Conservation (phyloP, 2,797 vertebrate species). For the Galagoides demidoff region DNA sequence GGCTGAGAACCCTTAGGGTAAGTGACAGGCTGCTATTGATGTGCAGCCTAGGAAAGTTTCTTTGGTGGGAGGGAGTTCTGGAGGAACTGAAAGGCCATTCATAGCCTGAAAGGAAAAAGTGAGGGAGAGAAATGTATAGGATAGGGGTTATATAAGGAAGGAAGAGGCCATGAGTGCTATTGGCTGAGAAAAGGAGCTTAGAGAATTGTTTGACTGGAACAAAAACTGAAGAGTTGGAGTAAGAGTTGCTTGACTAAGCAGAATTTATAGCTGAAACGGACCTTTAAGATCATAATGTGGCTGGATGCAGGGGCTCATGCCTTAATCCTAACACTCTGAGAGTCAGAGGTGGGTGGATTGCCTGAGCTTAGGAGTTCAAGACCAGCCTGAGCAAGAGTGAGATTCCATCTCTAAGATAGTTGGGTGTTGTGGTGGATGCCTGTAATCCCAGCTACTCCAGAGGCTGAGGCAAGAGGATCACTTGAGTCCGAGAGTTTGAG, state of each 20-base stretch:
- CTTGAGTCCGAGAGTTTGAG: too few species aligned
- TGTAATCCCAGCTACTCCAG: too few species aligned
- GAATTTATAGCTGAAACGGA: constrained; percentile 14
- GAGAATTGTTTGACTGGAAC: neutral
- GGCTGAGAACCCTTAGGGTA: neutral
- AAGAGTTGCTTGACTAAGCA: neutral
- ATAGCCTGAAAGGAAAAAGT: neutral
- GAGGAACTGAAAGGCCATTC: neutral
- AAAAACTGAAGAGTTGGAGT: neutral
- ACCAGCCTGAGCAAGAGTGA: too few species aligned
- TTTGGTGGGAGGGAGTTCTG: neutral
- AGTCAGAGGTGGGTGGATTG: too few species aligned
- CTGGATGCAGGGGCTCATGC: too few species aligned
- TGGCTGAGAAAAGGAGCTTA: neutral
- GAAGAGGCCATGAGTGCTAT: neutral
- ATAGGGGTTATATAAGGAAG: neutral
- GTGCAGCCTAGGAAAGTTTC: neutral
- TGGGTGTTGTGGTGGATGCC: too few species aligned
- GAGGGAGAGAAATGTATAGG: neutral
- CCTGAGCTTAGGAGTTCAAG: too few species aligned
- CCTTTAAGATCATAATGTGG: neutral
- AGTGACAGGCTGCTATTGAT: neutral
- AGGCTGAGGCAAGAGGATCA: too few species aligned
- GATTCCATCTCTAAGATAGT: too few species aligned
- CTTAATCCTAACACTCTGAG: too few species aligned